Evolutionary conservation across 2,888 invertebrate genomes (phyloP).

Genomic region (Epinotia brunnichana): DNA sequence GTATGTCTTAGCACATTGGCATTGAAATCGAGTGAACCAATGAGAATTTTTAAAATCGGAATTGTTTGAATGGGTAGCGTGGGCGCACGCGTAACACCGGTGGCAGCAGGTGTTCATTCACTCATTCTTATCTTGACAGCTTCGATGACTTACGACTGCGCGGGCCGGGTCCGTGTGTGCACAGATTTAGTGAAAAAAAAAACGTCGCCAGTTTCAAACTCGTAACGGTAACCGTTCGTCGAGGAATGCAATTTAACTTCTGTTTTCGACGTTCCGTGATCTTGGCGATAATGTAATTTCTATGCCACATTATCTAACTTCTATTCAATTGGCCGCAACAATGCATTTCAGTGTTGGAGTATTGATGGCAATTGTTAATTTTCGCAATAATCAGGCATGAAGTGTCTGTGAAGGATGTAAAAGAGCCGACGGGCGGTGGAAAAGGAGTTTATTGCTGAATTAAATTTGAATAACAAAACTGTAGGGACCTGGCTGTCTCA

Average conservation of each 20-base stretch:
- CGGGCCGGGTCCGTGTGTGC: constrained; percentile 67
- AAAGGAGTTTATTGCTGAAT: constrained; percentile 49
- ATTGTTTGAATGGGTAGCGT: constrained; percentile 66
- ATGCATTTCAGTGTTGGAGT: constrained; percentile 34
- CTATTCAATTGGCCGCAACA: constrained; percentile 29
- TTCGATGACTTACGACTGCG: constrained; percentile 79
- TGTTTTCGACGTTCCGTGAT: constrained; percentile 63
- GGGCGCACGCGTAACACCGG: constrained; percentile 81
- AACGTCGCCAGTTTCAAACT: constrained; percentile 73
- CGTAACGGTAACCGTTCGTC: constrained; percentile 79
- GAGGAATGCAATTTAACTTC: constrained; percentile 71
- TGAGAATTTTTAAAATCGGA: constrained; percentile 59
- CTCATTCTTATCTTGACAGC: constrained; percentile 83
- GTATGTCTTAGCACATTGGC: constrained; percentile 54
- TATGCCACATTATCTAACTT: constrained; percentile 24
- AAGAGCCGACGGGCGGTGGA: constrained; percentile 54
- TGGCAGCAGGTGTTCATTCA: constrained; percentile 82
- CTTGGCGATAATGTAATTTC: constrained; percentile 54
- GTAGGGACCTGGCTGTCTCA: constrained; percentile 51
- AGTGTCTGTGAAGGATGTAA: constrained; percentile 53
- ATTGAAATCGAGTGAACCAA: constrained; percentile 52
- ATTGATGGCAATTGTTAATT: constrained; percentile 50
- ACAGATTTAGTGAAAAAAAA: constrained; percentile 71
- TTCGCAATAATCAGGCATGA: constrained; percentile 56
- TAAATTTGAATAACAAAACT: constrained; percentile 62